Base-by-base conservation (phyloP, 2,888 invertebrate genomes). In the Balanococcus diminutus region DNA sequence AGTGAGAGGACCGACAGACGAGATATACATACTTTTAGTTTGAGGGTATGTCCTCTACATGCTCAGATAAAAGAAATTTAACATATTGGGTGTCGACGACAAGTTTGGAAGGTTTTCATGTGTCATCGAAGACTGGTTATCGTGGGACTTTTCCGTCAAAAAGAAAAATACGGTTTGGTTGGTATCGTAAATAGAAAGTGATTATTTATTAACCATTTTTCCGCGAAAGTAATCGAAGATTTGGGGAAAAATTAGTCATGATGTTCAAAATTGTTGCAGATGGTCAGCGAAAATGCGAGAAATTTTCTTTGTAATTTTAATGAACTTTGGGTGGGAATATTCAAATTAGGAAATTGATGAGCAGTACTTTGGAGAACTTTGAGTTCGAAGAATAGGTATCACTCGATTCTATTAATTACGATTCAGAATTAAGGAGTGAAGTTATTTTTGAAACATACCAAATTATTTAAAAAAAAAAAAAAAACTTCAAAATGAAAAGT, bases 21-120 rank as follows among this genome's bases (percentile, higher is more conserved):
- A n/a, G n/a, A n/a, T n/a, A n/a, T n/a, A n/a, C n/a, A n/a, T 67
- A 67, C 25, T 67, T 67, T 67, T 28, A 28, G 61, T 67, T 67
- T 67, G 61, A 67, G 61, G 61, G 61, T 67, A 67, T 28, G 61
- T 67, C 61, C 61, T 67, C 25, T 25, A 28, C 11, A 28, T 14
- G 25, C 25, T 11, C 61, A 28, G 61, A 67, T 25, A 25, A 51
- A 28, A 67, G 61, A 67, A 67, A 67, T 67, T 25, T 28, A 28
- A 67, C 14, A 28, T 14, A 28, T 3, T 67, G 28, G 28, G 61
- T 67, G 61, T 14, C 11, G 61, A 14, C 28, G 61, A 28, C 14
- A n/a, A n/a, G 4, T 25, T 28, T 3, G 28, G 28, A 28, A 67
- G 61, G 61, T 67, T 67, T 67, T 67, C 28, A 11, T 19, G 19